Base-by-base conservation (phyloP, 2,797 vertebrate genomes). In the Pygocentrus nattereri region DNA sequence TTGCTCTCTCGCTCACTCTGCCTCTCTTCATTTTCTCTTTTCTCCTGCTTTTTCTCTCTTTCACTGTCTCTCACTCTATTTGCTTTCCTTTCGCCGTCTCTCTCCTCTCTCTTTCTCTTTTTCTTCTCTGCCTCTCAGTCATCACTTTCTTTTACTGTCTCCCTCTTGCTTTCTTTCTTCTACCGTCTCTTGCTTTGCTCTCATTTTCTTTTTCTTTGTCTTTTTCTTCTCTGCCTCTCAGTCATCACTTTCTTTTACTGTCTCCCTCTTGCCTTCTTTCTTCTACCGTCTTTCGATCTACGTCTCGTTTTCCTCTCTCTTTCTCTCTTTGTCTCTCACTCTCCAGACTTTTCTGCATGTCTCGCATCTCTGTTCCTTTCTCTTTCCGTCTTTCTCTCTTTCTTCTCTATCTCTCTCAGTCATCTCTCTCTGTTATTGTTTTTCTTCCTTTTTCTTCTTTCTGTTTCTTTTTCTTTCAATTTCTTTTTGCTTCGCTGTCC, bases 341-440 rank as follows among this genome's bases (percentile, higher is more conserved):
- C 87, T 90, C 70, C 67, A 0, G 61, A n/a, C 86, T 90, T n/a
- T n/a, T n/a, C n/a, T n/a, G n/a, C n/a, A n/a, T 54, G 59, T 84
- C 87, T 94, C 95, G 96, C 94, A 96, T 95, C 96, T n/a, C n/a
- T n/a, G 8, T 11, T 5, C n/a, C 8, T 2, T 1, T 23, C 56
- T 12, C n/a, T 21, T 6, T n/a, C 2, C 6, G 1, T 23, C n/a
- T n/a, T 21, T 8, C 54, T 25, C 21, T 12, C 3, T 5, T n/a
- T 23, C 21, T 12, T 11, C 1, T 25, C 8, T 25, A 0, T 58
- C 8, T 12, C 21, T 13, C 8, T 25, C n/a, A 4, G 0, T 8
- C n/a, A n/a, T 11, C n/a, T 58, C 56, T 58, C 2, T 11, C 56
- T 23, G n/a, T n/a, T n/a, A n/a, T n/a, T 25, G 10, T 10, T 5